Evolutionary conservation across 1,140 invertebrate species (phyloP), one percentile per base, ranked within the genome.

Genomic region (Pseudomyrmex sp.): DNA sequence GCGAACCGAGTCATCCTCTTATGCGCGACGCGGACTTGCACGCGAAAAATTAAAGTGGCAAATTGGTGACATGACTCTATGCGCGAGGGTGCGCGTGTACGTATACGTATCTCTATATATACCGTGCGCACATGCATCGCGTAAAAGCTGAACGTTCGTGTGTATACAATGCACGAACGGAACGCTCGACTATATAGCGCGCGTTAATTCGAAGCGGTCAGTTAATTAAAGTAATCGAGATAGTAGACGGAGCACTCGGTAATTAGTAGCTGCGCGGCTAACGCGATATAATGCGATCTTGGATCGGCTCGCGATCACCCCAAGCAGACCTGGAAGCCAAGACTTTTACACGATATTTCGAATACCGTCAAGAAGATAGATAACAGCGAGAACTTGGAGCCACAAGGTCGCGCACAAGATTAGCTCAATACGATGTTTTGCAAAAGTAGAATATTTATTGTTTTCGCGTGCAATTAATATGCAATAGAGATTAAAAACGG

Each of bases 161-260:
- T 35, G 73, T 59, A 26, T 26, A 12, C 54, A 26, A 65, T 26
- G 20, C 15, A 58, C 5, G 18, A 20, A 3, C 26, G 18, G 35
- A 35, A 35, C 35, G 35, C 35, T 7, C 5, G 35, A 35, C 23
- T 54, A 35, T 18, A 48, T 70, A 48, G 76, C 70, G n/a, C 58
- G 52, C 35, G 75, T 72, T 80, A 80, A 80, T 80, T 70, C 54
- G 12, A 80, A 80, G 54, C 56, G 66, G 54, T 72, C 54, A 70
- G 76, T 80, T 80, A 80, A 80, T 72, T 80, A 80, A 80, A 80
- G 44, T 80, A 80, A 80, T 80, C 66, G 66, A 80, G 54, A 70
- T 79, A 79, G 54, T 59, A 26, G 26, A 59, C 54, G 12, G 44
- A 23, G 76, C 54, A 70, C 54, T 70, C 44, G 56, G 46, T 70